Percentiles rank a stretch among this genome's conserved stretches.
Conservation (phyloP, 1,140 invertebrate species). For the Saccostrea cuccullata region DNA sequence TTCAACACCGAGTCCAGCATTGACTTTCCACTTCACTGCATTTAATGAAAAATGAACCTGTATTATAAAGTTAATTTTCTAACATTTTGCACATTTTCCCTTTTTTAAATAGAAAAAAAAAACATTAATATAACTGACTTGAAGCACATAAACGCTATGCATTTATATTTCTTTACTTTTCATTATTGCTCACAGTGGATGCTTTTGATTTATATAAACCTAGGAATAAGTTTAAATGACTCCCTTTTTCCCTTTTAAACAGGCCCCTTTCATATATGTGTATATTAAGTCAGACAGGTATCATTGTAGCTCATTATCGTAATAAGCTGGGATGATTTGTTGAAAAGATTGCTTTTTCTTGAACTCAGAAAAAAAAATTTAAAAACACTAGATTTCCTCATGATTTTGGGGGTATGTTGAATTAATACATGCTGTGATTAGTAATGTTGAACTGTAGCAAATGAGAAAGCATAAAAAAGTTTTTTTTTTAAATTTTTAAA, state of each 20-base stretch:
- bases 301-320: background rate
- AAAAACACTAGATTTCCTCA: background rate
- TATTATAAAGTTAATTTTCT: background rate
- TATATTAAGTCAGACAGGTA: background rate
- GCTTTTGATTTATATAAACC: background rate
- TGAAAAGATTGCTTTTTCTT: conserved; percentile 20
- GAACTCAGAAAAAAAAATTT: conserved; percentile 12
- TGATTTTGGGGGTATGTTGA: background rate
- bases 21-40: no score
- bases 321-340: conserved; percentile 22
- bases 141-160: no score
- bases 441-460: background rate
- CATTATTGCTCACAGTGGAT: no score
- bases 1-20: no score
- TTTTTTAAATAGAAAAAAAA: background rate
- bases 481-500: no score
- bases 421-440: background rate
- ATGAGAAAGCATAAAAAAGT: no score
- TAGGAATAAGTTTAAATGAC: background rate
- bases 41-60: no score
- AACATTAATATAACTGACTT: no score
- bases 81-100: background rate
- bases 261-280: background rate
- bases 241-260: background rate
- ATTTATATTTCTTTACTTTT: no score